Evolutionary conservation across 1,140 invertebrate species (phyloP).

Genomic region (Camponotus vicinus): DNA sequence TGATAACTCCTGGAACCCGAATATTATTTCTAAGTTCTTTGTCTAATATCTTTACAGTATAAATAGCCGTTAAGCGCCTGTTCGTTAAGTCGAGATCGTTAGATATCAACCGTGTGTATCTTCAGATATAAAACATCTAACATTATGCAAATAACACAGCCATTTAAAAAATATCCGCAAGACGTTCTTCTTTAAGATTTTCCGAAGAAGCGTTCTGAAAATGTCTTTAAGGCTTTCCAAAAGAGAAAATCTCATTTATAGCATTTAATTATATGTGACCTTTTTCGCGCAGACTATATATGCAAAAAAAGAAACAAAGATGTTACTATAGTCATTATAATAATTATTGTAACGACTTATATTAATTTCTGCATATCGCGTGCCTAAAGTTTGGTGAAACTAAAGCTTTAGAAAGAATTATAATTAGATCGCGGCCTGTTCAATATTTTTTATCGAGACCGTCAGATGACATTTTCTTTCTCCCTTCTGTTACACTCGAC

Average conservation of each 20-base stretch:
- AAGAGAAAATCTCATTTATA: not conserved
- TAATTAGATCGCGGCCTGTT: slow-evolving; percentile 45
- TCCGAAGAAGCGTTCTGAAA: not conserved
- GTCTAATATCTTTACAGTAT: slow-evolving; percentile 13
- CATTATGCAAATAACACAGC: slow-evolving; percentile 15
- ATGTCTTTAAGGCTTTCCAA: slow-evolving; percentile 13
- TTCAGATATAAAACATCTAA: slow-evolving; percentile 25
- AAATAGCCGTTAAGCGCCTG: slow-evolving; percentile 15
- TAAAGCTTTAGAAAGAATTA: slow-evolving; percentile 43
- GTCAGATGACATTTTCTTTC: not conserved
- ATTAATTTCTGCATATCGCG: slow-evolving; percentile 50
- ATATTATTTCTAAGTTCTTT: slow-evolving; percentile 37
- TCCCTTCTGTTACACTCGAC: not conserved
- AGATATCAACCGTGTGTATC: slow-evolving; percentile 16
- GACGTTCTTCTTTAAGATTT: slow-evolving; percentile 32
- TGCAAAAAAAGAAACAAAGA: not conserved
- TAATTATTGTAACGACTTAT: slow-evolving; percentile 48
- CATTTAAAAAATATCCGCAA: slow-evolving; percentile 21
- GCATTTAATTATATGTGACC: slow-evolving; percentile 9
- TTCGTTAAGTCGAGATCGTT: slow-evolving; percentile 20
- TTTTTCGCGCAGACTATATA: slow-evolving; percentile 7
- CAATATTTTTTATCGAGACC: not conserved
- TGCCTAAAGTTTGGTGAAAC: slow-evolving; percentile 44
- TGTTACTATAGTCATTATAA: slow-evolving; percentile 40
- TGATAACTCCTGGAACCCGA: slow-evolving; percentile 10